These are phyloP conservation scores for Caenorhabditis remanei DNA, from an alignment of 1,140 invertebrate species.

Conservation along the genomic window DNA sequence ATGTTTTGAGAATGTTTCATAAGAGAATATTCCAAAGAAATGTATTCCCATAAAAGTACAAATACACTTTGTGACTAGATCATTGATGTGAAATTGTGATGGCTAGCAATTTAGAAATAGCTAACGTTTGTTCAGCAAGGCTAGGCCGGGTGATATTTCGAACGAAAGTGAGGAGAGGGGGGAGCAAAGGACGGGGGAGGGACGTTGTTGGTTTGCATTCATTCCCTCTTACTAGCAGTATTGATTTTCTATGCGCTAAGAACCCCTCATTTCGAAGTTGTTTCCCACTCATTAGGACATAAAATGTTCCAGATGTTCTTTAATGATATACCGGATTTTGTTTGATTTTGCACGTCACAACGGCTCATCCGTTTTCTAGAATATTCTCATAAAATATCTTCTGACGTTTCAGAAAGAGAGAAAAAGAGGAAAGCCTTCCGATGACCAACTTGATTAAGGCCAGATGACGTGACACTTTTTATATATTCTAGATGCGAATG, in stretches of 20 bases:
- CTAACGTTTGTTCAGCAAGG: conserved; percentile 41
- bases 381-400: background rate
- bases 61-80: background rate
- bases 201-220: conserved; percentile 36
- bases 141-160: conserved; percentile 10
- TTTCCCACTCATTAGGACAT: background rate
- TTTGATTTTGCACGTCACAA: background rate
- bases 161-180: background rate
- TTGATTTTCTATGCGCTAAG: conserved; percentile 44
- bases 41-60: too few relatives aligned
- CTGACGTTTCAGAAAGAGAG: background rate
- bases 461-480: background rate
- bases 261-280: too few relatives aligned
- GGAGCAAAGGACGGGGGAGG: background rate
- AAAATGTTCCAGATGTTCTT: background rate
- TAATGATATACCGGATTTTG: background rate
- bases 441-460: conserved; percentile 34
- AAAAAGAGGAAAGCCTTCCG: background rate
- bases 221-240: conserved; percentile 49
- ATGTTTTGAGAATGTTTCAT: background rate
- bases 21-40: too few relatives aligned
- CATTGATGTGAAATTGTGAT: background rate
- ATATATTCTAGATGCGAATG: background rate
- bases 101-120: background rate
- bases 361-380: background rate